Evolutionary conservation across 1,140 invertebrate genomes (phyloP), one percentile per base, ranked within the genome.

Genomic region (Homarus americanus): DNA sequence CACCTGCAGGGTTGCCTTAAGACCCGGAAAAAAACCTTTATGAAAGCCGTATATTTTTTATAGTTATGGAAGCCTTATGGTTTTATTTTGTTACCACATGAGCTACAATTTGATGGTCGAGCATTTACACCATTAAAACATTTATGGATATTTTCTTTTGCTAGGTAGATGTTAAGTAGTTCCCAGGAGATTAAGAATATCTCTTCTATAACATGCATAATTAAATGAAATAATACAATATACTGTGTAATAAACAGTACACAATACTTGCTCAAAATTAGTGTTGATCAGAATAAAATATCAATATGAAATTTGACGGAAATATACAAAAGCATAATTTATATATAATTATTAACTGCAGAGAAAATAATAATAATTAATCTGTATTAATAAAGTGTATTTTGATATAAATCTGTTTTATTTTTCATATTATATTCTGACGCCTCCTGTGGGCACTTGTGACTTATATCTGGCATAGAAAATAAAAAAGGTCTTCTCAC

Each of bases 31-130:
- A 73, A 72, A 75, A 49, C n/a, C n/a, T 73, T 38, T 73, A 85
- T 85, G 83, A 75, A 85, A 85, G 83, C 83, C 83, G 83, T 85
- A 85, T 85, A 85, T 85, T 85, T 85, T 53, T 85, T 85, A 85
- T 85, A 44, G 83, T 85, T 85, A 53, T 73, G 83, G 72, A 85
- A 53, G 83, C 72, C 69, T 75, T 75, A 85, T 73, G 53, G 49
- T 75, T 85, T 75, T 73, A 85, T 85, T 75, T 85, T 85, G 83
- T 85, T 85, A 85, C 72, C 83, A 72, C 32, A 24, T 36, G 79
- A 82, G n/a, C 32, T 63, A 36, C 79, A 82, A 82, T 38, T 15
- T 9, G 79, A 36, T 63, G 79, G 79, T 63, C 79, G 32, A 82
- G 12, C n/a, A 32, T n/a, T 63, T 53, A 28, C 32, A 63, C 79